Percentiles rank a stretch among this genome's conserved stretches.
Conservation (phyloP, 2,888 invertebrate species). For the Stenichneumon culpator region DNA sequence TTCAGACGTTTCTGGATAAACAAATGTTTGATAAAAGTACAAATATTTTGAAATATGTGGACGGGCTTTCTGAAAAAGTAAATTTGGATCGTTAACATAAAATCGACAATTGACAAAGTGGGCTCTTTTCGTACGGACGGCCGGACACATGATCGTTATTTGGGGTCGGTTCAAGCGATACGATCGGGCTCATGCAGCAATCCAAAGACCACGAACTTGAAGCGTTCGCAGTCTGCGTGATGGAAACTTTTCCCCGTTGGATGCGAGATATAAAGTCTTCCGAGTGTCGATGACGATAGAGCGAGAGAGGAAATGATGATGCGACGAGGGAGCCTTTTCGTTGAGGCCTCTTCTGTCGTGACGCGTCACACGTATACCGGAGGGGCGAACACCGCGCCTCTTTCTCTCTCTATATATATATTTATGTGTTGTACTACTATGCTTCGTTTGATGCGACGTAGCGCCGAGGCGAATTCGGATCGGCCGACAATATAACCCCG, state of each 20-base stretch:
- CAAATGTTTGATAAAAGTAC: too few species aligned
- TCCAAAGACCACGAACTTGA: slow-evolving; percentile 50
- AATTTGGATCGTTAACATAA: not conserved
- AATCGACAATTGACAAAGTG: not conserved
- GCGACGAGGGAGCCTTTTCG: slow-evolving; percentile 14
- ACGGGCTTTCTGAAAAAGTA: not conserved
- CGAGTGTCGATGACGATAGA: slow-evolving; percentile 58
- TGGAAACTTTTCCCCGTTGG: slow-evolving; percentile 76
- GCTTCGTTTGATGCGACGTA: slow-evolving; percentile 24
- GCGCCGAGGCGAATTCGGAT: slow-evolving; percentile 66
- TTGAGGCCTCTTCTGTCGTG: slow-evolving; percentile 34
- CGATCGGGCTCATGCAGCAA: slow-evolving; percentile 17
- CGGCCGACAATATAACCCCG: slow-evolving; percentile 46
- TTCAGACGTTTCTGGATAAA: too few species aligned
- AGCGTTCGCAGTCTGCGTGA: slow-evolving; percentile 73
- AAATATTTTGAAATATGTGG: not conserved
- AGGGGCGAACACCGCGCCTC: slow-evolving; percentile 44
- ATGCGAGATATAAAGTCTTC: slow-evolving; percentile 66
- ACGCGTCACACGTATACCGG: slow-evolving; percentile 32
- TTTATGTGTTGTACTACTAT: slow-evolving; percentile 7
- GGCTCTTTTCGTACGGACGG: not conserved
- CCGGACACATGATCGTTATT: slow-evolving; percentile 3
- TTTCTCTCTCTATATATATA: slow-evolving; percentile 46
- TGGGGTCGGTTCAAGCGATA: slow-evolving; percentile 18
- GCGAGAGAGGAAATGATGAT: slow-evolving; percentile 32